Percentiles rank a stretch among this genome's conserved stretches.
phyloP scores from a whole-genome alignment of 2,888 invertebrate species.

The Caenorhabditis zanzibari region DNA sequence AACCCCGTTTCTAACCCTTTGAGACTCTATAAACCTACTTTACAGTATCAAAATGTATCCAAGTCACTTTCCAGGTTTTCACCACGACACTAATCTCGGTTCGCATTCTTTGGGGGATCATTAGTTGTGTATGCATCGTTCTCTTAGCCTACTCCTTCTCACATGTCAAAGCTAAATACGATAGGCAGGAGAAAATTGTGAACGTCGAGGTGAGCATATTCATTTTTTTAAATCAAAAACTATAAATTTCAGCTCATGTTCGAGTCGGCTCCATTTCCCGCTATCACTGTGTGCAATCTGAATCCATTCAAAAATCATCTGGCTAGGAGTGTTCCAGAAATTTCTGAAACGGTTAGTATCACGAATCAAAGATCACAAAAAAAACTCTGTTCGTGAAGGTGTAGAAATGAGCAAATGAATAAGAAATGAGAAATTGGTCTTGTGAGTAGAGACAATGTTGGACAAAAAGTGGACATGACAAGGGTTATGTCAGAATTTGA shows the following conservation, averaged over 20 bases:
- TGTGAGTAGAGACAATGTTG: background rate
- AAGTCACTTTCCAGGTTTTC: conserved; percentile 66
- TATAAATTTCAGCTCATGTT: conserved; percentile 78
- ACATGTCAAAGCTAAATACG: conserved; percentile 77
- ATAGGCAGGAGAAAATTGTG: conserved; percentile 80
- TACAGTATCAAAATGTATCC: too few relatives aligned
- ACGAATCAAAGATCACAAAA: conserved; percentile 23
- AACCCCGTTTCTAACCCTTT: too few relatives aligned
- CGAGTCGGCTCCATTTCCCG: conserved; percentile 80
- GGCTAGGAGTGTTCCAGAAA: conserved; percentile 80
- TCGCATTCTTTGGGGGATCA: conserved; percentile 72
- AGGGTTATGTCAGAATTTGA: conserved; percentile 11
- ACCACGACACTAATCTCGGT: conserved; percentile 58
- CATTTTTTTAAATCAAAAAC: background rate
- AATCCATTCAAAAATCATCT: conserved; percentile 82
- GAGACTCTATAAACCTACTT: too few relatives aligned
- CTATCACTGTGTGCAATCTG: conserved; percentile 82
- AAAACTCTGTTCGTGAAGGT: conserved; percentile 5
- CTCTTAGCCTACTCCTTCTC: conserved; percentile 67
- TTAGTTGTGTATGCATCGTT: conserved; percentile 68
- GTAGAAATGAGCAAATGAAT: conserved; percentile 53
- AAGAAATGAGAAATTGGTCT: conserved; percentile 43
- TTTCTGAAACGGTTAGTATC: conserved; percentile 78
- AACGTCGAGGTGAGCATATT: conserved; percentile 77
- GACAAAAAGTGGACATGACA: conserved; percentile 7